phyloP scores from a whole-genome alignment of 2,888 invertebrate species.

The Drosophila phalerata region DNA sequence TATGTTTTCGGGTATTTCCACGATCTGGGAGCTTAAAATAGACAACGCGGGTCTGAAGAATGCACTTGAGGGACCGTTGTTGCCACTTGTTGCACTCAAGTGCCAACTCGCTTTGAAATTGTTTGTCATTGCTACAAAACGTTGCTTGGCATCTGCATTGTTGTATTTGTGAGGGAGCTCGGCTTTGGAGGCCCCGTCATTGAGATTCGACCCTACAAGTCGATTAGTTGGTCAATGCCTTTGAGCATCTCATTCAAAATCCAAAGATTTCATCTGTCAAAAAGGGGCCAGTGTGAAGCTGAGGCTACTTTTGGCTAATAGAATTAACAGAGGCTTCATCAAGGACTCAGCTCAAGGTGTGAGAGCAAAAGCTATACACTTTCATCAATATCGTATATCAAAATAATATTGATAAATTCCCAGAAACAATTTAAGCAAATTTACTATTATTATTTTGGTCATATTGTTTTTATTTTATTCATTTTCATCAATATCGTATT shows the following conservation, averaged over 20 bases:
- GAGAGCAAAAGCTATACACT: slow-evolving; percentile 2
- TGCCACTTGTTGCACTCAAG: slow-evolving; percentile 82
- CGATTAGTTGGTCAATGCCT: slow-evolving; percentile 79
- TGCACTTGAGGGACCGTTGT: slow-evolving; percentile 70
- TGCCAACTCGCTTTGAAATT: slow-evolving; percentile 55
- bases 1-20: slow-evolving; percentile 63
- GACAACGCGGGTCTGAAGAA: slow-evolving; percentile 68
- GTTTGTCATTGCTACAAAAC: slow-evolving; percentile 61
- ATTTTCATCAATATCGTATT: no score
- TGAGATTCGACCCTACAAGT: slow-evolving; percentile 71
- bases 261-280: slow-evolving; percentile 18
- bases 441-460: no score
- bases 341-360: slow-evolving; percentile 44
- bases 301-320: slow-evolving; percentile 33
- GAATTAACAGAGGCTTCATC: slow-evolving; percentile 32
- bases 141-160: slow-evolving; percentile 12
- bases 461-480: no score
- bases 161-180: slow-evolving; percentile 43
- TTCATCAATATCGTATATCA: not conserved
- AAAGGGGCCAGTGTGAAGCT: slow-evolving; percentile 18
- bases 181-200: slow-evolving; percentile 68
- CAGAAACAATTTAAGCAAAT: no score
- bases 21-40: slow-evolving; percentile 68
- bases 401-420: not conserved
- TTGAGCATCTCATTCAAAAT: slow-evolving; percentile 39